A percentile compares a stretch with the other conserved stretches of the same genome.
These are phyloP conservation scores for Zaprionus taronus DNA, from an alignment of 1,140 invertebrate species.

Conservation along the genomic window DNA sequence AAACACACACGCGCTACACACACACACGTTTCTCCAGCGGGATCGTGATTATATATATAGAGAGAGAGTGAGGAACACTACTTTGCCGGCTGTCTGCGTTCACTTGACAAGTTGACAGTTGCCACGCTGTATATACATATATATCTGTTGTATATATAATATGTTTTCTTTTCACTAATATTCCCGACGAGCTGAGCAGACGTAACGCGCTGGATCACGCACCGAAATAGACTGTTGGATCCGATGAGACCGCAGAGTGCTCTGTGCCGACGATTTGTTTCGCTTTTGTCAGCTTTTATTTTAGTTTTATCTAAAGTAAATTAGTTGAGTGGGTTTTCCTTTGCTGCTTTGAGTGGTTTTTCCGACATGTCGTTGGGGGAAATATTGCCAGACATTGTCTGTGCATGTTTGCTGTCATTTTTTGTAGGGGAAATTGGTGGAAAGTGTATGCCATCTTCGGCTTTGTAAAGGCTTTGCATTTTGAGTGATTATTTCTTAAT, in stretches of 20 bases:
- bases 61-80: neutral
- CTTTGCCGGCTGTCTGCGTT: conserved; percentile 53
- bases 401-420: neutral
- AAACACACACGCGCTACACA: neutral
- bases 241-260: conserved; percentile 5
- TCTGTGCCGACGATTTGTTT: conserved; percentile 13
- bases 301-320: conserved; percentile 47
- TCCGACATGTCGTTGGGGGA: neutral
- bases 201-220: conserved; percentile 80
- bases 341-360: conserved; percentile 10
- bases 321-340: conserved; percentile 13
- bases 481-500: neutral
- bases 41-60: conserved; percentile 30
- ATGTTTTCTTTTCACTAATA: conserved; percentile 18
- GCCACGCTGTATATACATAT: conserved; percentile 22
- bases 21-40: conserved; percentile 52
- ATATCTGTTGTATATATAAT: conserved; percentile 25
- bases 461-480: neutral
- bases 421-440: neutral
- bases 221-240: conserved; percentile 78
- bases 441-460: neutral
- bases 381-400: neutral
- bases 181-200: conserved; percentile 32
- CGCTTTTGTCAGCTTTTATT: conserved; percentile 55
- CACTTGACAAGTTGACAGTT: conserved; percentile 76